phyloP scores from a whole-genome alignment of 2,113 vertebrate genomes.

The Cromileptes altivelis region DNA sequence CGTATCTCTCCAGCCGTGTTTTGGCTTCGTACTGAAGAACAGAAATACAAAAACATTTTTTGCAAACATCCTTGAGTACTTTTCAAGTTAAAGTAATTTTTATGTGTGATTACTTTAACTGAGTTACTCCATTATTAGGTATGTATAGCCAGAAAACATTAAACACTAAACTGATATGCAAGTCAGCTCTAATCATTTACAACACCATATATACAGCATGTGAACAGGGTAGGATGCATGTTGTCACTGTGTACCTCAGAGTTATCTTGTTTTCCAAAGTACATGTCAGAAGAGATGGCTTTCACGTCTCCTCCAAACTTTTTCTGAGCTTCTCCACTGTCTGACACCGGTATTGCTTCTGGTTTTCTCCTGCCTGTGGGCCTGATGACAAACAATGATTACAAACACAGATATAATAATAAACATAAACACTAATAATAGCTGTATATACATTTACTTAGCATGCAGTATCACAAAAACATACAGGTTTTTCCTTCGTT shows the following conservation, averaged over 20 bases:
- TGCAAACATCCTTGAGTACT: background rate
- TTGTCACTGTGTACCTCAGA: conserved; percentile 83
- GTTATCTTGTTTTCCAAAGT: conserved; percentile 92
- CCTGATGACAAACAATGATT: conserved; percentile 70
- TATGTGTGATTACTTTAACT: background rate
- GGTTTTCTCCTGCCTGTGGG: conserved; percentile 87
- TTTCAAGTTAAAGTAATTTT: background rate
- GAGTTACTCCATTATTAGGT: background rate
- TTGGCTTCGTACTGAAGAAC: conserved; percentile 90
- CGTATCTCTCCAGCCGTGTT: conserved; percentile 90
- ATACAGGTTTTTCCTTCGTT: too few species aligned
- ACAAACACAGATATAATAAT: background rate
- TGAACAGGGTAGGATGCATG: background rate
- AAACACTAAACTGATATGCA: background rate
- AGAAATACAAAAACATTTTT: conserved; percentile 10
- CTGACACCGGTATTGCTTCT: conserved; percentile 73
- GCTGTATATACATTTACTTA: background rate
- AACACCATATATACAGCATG: background rate
- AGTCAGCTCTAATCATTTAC: too few species aligned
- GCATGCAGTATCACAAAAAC: too few species aligned
- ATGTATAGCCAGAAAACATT: background rate
- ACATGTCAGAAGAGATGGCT: conserved; percentile 98
- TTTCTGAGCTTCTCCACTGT: conserved; percentile 90
- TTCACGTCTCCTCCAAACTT: conserved; percentile 93
- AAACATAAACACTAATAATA: background rate